phyloP scores from a whole-genome alignment of 2,888 invertebrate genomes.

The Phengaris alcon region DNA sequence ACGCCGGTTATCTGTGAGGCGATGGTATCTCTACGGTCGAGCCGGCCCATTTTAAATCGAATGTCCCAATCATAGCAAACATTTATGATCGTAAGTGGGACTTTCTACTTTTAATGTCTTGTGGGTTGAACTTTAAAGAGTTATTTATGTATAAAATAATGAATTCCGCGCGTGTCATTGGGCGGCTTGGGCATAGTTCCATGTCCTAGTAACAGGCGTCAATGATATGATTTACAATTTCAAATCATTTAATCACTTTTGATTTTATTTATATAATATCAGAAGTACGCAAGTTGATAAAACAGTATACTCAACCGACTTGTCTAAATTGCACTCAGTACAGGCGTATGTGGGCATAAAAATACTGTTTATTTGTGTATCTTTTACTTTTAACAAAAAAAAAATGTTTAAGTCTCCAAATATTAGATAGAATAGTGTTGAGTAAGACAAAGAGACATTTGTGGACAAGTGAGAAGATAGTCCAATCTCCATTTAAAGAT shows the following conservation, averaged over 20 bases:
- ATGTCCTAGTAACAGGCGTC: no score
- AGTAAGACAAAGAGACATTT: conserved; percentile 35
- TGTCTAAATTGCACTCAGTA: conserved; percentile 4
- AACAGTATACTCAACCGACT: neutral
- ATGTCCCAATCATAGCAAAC: no score
- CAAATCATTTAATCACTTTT: neutral
- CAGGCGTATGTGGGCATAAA: neutral
- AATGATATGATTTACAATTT: neutral
- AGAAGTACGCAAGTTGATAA: conserved; percentile 1
- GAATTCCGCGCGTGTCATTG: no score
- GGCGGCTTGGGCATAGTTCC: no score
- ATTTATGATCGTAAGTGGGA: no score
- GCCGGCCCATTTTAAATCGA: no score
- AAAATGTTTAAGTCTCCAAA: conserved; percentile 11
- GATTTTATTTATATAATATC: neutral
- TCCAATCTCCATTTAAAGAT: conserved; percentile 72
- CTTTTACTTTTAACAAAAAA: neutral
- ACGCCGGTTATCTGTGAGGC: no score
- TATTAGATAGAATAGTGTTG: conserved; percentile 23
- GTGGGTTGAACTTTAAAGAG: no score
- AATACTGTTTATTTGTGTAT: neutral
- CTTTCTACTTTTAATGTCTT: no score
- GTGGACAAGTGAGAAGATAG: conserved; percentile 58
- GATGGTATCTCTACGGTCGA: no score
- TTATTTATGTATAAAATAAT: no score